Evolutionary conservation across 2,888 invertebrate genomes (phyloP).

Genomic region (Mythimna ferrago): DNA sequence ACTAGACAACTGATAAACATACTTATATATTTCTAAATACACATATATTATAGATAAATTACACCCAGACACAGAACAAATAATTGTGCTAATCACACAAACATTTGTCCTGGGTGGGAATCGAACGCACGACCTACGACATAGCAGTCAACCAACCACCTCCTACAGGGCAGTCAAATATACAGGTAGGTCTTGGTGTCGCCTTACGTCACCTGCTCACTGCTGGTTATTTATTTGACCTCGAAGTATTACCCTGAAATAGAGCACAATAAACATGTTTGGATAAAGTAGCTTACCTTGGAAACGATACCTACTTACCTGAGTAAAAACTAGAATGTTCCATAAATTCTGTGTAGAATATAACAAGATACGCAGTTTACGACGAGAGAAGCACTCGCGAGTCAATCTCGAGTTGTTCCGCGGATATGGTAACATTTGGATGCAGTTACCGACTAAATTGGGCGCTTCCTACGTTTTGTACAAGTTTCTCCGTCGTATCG

Average conservation of each 20-base stretch:
- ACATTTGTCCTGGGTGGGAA: no score
- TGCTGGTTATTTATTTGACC: conserved; percentile 26
- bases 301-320: conserved; percentile 63
- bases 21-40: no score
- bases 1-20: no score
- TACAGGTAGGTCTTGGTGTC: background rate
- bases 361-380: conserved; percentile 86
- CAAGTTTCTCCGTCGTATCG: conserved; percentile 71
- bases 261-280: conserved; percentile 58
- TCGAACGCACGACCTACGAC: no score
- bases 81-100: no score
- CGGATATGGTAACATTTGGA: conserved; percentile 86
- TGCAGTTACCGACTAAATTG: conserved; percentile 88
- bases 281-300: conserved; percentile 52
- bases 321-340: conserved; percentile 71
- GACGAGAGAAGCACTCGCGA: conserved; percentile 81
- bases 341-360: conserved; percentile 78
- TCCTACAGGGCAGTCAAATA: background rate
- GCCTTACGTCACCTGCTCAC: conserved; percentile 2
- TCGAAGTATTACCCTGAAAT: conserved; percentile 44
- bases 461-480: conserved; percentile 80
- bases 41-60: no score
- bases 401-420: conserved; percentile 88
- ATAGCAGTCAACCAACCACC: no score
- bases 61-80: no score